A percentile compares a stretch with the other conserved stretches of the same genome.
Conservation (phyloP, 2,888 invertebrate species). For the Argynnis bischoffii region DNA sequence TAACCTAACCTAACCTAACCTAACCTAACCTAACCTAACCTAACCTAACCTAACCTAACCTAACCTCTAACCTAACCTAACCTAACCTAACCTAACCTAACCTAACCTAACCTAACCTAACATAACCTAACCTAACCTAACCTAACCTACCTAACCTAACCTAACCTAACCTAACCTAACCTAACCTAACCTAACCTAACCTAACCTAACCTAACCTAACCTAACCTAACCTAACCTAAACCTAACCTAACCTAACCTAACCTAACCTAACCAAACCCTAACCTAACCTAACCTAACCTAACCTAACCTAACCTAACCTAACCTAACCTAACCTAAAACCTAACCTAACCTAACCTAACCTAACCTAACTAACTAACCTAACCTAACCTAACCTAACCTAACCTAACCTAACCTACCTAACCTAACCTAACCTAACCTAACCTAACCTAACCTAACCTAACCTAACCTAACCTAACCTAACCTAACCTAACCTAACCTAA, state of each 20-base stretch:
- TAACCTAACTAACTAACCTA: constrained; percentile 31
- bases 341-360: too few species aligned
- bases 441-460: constrained; percentile 2
- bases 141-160: constrained; percentile 46
- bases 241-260: too few species aligned
- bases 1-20: constrained; percentile 9
- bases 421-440: constrained; percentile 6
- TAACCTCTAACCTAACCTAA: constrained; percentile 24
- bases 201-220: background rate
- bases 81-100: constrained; percentile 44
- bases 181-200: constrained; percentile 41
- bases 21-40: constrained; percentile 6
- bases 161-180: constrained; percentile 46
- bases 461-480: background rate
- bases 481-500: background rate
- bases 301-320: background rate
- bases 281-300: constrained; percentile 1
- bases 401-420: constrained; percentile 11
- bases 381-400: constrained; percentile 38
- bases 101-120: constrained; percentile 44
- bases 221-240: background rate
- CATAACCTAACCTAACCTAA: constrained; percentile 46
- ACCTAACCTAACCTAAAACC: too few species aligned
- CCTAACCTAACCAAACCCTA: background rate
- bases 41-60: constrained; percentile 16